Evolutionary conservation across 1,140 invertebrate genomes (phyloP).

Genomic region (Odontomachus brunneus): DNA sequence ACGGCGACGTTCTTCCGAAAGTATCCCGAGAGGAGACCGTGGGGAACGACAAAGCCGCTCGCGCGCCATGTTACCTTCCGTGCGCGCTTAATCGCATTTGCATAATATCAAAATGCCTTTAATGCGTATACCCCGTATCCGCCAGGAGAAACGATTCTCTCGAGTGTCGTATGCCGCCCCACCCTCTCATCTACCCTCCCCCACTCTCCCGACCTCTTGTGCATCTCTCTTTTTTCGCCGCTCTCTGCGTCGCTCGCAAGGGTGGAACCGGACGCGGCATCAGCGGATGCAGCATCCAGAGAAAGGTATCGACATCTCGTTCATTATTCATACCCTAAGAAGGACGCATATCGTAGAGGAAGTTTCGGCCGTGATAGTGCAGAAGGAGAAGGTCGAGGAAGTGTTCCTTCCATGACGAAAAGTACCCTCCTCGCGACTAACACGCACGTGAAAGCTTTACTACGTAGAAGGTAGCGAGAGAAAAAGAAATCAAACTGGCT

Average conservation of each 20-base stretch:
- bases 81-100: conserved; percentile 80
- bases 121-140: conserved; percentile 73
- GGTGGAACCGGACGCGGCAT: neutral
- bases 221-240: neutral
- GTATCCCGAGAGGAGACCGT: conserved; percentile 44
- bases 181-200: conserved; percentile 4
- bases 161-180: conserved; percentile 70
- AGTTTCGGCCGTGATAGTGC: conserved; percentile 1
- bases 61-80: conserved; percentile 60
- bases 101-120: conserved; percentile 84
- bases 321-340: conserved; percentile 39
- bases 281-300: conserved; percentile 14
- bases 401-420: neutral
- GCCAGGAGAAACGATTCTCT: conserved; percentile 71
- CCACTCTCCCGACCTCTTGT: neutral
- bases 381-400: neutral
- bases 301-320: conserved; percentile 22
- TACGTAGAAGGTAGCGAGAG: neutral
- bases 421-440: neutral
- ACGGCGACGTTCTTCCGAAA: conserved; percentile 39
- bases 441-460: neutral
- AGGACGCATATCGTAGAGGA: neutral
- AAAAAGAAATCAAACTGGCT: neutral
- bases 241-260: neutral
- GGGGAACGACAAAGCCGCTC: conserved; percentile 12